Base-by-base conservation (phyloP, 1,140 invertebrate genomes). In the Pogonomyrmex barbatus region DNA sequence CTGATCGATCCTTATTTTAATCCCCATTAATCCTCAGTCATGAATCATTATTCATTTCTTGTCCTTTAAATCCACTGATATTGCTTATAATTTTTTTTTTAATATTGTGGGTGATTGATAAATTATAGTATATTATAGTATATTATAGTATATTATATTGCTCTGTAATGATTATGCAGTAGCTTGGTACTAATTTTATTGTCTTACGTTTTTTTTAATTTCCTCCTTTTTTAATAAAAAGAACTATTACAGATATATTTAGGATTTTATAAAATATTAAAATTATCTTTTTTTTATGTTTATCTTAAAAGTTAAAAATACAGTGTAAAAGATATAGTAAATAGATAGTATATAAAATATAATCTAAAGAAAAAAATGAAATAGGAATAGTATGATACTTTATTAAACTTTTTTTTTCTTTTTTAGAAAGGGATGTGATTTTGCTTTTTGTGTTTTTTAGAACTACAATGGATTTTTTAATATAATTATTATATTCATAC, bases 71-170 rank as follows among this genome's bases (percentile, higher is more conserved):
- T 68, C 87, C 68, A 54, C 63, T 85, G 42, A 87, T 89, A 81
- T 76, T 76, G 90, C 90, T 92, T 92, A 50, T 36, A 10, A 62
- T 73, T 62, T 86, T 81, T 91, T 88, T 91, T 36, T 87, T 89
- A 62, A 77, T 90, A 33, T 88, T 90, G 45, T 85, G 86, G 87
- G 82, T 92, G 71, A 63, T 78, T 89, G 76, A 87, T 93, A 91
- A 91, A 87, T 75, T 70, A 24, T 24, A 87, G 81, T 90, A 70
- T 91, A 87, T 75, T 70, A 24, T 24, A 87, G 81, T 90, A 70
- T 91, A 71, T 78, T 68, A 87, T 76, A 85, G 56, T 90, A 86
- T 87, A 47, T 54, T 90, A 86, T 87, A 47, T 54, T 63, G 33
- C 81, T 87, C 36, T 86, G 60, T 88, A 89, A 52, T 67, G 42